Evolutionary conservation across 2,888 invertebrate species (phyloP).

Genomic region (Dione juno): DNA sequence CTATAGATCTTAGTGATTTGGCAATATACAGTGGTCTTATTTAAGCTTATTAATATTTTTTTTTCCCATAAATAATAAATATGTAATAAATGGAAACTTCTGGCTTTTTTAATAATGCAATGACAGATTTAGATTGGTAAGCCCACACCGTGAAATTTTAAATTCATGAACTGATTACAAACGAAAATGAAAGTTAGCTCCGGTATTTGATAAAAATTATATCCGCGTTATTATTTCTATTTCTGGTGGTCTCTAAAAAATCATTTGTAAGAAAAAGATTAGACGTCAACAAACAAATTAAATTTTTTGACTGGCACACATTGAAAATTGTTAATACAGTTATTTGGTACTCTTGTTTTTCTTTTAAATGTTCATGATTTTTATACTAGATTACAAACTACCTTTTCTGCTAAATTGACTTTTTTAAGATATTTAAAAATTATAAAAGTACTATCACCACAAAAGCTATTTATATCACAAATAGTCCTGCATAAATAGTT

Average conservation of each 20-base stretch:
- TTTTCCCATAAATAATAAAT: no score
- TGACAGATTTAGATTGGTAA: constrained; percentile 35
- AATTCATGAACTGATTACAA: constrained; percentile 63
- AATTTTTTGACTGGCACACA: not conserved
- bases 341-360: no score
- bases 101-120: constrained; percentile 2
- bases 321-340: not conserved
- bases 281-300: not conserved
- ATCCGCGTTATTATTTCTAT: not conserved
- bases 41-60: no score
- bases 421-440: not conserved
- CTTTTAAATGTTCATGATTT: not conserved
- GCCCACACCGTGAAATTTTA: constrained; percentile 69
- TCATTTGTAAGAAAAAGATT: constrained; percentile 10
- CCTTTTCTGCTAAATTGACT: not conserved
- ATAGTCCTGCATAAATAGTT: not conserved
- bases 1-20: no score
- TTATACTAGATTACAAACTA: not conserved
- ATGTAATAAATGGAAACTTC: no score
- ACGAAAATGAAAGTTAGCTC: constrained; percentile 27
- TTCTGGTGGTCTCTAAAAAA: not conserved
- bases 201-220: constrained; percentile 10
- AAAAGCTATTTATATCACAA: not conserved
- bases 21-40: no score
- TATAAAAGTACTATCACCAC: not conserved